These are phyloP conservation scores for Drosophila antonietae DNA, from an alignment of 2,888 invertebrate genomes.

Conservation along the genomic window DNA sequence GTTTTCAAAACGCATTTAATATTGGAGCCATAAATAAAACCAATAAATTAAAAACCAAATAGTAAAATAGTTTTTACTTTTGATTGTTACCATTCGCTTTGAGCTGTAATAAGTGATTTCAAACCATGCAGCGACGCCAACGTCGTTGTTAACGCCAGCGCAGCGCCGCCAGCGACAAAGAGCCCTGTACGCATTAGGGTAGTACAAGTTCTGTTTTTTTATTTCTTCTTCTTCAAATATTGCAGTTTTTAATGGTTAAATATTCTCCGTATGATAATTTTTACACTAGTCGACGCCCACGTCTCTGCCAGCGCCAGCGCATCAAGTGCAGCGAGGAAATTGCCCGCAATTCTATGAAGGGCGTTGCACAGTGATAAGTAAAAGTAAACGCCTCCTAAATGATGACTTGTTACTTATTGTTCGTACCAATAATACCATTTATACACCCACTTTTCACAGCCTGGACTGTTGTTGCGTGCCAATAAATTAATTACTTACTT, in stretches of 20 bases:
- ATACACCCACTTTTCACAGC: conserved; percentile 65
- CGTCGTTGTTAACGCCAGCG: neutral
- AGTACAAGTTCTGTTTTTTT: neutral
- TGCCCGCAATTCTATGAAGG: conserved; percentile 49
- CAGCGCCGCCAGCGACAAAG: neutral
- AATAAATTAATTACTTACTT: conserved; percentile 30
- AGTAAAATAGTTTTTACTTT: neutral
- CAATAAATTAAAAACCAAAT: neutral
- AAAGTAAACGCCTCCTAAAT: conserved; percentile 49
- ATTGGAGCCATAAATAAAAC: neutral
- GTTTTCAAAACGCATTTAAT: conserved; percentile 2
- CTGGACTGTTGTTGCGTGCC: conserved; percentile 24
- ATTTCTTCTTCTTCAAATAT: neutral
- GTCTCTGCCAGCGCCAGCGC: neutral
- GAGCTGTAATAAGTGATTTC: neutral
- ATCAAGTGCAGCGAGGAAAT: conserved; percentile 42
- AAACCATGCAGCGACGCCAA: neutral
- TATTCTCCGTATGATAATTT: neutral
- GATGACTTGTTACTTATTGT: conserved; percentile 8
- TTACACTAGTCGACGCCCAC: conserved; percentile 21
- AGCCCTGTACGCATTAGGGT: neutral
- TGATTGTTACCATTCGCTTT: too few species aligned
- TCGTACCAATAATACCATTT: conserved; percentile 33
- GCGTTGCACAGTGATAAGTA: conserved; percentile 58
- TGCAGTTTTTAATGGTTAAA: neutral